Base-by-base conservation (phyloP, 1,140 invertebrate genomes). In the Aphidius gifuensis region DNA sequence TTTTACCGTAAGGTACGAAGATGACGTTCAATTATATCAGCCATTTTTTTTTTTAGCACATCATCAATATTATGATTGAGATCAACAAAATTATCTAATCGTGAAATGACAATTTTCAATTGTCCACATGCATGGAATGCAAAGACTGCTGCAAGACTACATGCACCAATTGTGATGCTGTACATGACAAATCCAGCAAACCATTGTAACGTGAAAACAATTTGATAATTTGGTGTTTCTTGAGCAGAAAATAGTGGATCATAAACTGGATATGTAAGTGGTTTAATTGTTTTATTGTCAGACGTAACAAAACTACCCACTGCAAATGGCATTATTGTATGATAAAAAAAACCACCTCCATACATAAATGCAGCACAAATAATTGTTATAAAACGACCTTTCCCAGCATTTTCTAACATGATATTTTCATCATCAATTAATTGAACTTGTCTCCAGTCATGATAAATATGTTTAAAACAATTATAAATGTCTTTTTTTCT, bases 21-120 rank as follows among this genome's bases (percentile, higher is more conserved):
- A 62, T 79, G 77, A 59, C 66, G 64, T 39, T 68, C 40, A 1
- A 78, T 65, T 43, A 78, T 73, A n/a, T 62, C 59, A 9, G 69
- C 64, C 1, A 76, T 57, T 64, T 66, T 73, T 0, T 59, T 54
- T 7, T 72, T 62, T 7, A 71, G 16, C 0, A 11, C 38, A 43
- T 58, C 9, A 43, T 64, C 8, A 51, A 7, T 23, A 9, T 63
- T 21, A 7, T 42, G 0, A 55, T 45, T 55, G n/a, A 6, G 70
- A 21, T 63, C 63, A 45, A 67, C 61, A 32, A 67, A 55, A 54
- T 58, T 54, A 21, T 65, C 47, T 4, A 67, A 7, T 43, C 62
- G 40, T 39, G 23, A 43, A 32, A 67, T 66, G 6, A 71, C 45
- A 11, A 71, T 65, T 45, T 69, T 64, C 23, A 68, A 53, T 58